A percentile compares a stretch with the other conserved stretches of the same genome.
phyloP scores from a whole-genome alignment of 2,888 invertebrate genomes.

The Glaucopsyche alexis region DNA sequence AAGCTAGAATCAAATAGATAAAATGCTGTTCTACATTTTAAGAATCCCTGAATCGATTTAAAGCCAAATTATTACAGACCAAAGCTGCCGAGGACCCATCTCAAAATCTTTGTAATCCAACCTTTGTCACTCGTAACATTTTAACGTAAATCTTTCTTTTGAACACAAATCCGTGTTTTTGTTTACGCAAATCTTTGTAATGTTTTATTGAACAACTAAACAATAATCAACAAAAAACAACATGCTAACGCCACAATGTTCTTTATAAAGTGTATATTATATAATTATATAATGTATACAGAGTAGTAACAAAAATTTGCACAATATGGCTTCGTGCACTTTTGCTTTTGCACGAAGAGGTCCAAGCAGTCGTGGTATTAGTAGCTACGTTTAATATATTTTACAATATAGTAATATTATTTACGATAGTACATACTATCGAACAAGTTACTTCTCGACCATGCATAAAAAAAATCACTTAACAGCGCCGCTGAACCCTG shows the following conservation, averaged over 20 bases:
- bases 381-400: too few relatives aligned
- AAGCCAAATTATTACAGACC: constrained; percentile 42
- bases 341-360: too few relatives aligned
- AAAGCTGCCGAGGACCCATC: constrained; percentile 61
- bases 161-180: constrained; percentile 23
- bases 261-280: background rate
- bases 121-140: constrained; percentile 33
- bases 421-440: too few relatives aligned
- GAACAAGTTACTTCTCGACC: too few relatives aligned
- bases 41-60: background rate
- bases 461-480: too few relatives aligned
- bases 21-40: background rate
- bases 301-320: too few relatives aligned
- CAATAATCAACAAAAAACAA: background rate
- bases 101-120: constrained; percentile 48
- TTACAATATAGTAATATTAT: too few relatives aligned
- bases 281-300: background rate
- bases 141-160: constrained; percentile 32
- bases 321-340: too few relatives aligned
- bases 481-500: too few relatives aligned
- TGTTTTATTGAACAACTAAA: background rate
- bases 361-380: too few relatives aligned
- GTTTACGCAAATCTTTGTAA: constrained; percentile 14
- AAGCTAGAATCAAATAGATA: background rate
- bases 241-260: background rate